These are phyloP conservation scores for Drosophila testacea DNA, from an alignment of 2,888 invertebrate species.

Conservation along the genomic window DNA sequence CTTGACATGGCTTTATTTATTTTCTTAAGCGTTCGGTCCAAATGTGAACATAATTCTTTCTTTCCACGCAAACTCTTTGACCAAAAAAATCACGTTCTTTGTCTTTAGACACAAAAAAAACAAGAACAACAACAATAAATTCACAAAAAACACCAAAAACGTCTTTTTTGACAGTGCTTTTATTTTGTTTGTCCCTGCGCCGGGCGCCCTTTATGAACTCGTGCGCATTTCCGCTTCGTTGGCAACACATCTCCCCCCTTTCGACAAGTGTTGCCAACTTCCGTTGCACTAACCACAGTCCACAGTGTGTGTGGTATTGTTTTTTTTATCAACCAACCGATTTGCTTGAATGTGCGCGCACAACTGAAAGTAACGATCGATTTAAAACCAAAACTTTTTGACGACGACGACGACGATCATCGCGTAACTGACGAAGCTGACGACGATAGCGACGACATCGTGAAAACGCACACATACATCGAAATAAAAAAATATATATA, in stretches of 20 bases:
- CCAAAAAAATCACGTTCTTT: constrained; percentile 73
- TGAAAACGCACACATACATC: constrained; percentile 29
- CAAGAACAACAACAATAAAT: constrained; percentile 10
- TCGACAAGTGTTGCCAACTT: constrained; percentile 53
- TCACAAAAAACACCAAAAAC: constrained; percentile 12
- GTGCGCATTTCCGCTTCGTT: constrained; percentile 75
- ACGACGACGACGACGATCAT: constrained; percentile 21
- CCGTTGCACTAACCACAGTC: constrained; percentile 70
- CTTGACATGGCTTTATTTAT: constrained; percentile 60
- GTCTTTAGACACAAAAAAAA: constrained; percentile 45
- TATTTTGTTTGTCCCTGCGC: constrained; percentile 36
- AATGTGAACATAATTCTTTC: constrained; percentile 58
- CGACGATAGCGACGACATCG: constrained; percentile 38
- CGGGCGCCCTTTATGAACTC: constrained; percentile 45
- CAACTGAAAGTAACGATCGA: constrained; percentile 80
- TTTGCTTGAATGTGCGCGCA: constrained; percentile 76
- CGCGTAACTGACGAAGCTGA: constrained; percentile 18
- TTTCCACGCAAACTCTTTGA: constrained; percentile 36
- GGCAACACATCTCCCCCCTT: constrained; percentile 54
- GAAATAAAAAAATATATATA: background rate
- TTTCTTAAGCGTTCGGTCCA: constrained; percentile 43
- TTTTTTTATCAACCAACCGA: constrained; percentile 58
- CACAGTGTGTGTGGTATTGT: constrained; percentile 7
- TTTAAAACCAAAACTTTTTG: constrained; percentile 45
- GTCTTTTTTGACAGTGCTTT: constrained; percentile 40